phyloP scores from a whole-genome alignment of 2,797 vertebrate species.

The Urocyon cinereoargenteus region DNA sequence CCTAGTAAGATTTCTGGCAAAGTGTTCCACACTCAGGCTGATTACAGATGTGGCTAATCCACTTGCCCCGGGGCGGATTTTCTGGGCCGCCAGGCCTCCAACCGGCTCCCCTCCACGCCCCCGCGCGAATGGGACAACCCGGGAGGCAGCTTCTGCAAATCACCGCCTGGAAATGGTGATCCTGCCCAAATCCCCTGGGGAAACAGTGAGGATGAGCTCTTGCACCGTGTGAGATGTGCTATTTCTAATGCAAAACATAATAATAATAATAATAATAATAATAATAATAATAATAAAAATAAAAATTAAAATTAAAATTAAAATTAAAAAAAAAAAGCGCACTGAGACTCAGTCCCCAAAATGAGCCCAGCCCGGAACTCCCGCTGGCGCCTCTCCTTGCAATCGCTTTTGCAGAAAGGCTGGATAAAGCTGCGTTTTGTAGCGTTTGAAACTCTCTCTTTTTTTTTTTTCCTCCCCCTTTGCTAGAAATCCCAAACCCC shows the following conservation, averaged over 20 bases:
- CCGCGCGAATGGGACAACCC: not conserved
- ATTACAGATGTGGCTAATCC: not conserved
- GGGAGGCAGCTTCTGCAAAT: not conserved
- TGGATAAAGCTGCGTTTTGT: not conserved
- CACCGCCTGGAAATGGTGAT: not conserved
- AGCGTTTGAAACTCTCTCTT: not conserved
- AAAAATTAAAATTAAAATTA: no score
- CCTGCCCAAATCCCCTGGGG: not conserved
- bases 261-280: no score
- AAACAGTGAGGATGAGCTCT: not conserved
- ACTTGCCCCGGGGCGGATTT: not conserved
- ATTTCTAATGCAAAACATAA: not conserved
- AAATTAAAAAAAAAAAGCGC: not conserved
- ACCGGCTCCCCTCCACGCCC: not conserved
- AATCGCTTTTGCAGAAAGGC: not conserved
- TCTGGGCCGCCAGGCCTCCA: not conserved
- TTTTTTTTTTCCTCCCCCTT: not conserved
- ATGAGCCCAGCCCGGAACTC: not conserved
- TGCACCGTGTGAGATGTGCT: rapidly evolving
- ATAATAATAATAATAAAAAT: not conserved
- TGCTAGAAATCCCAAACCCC: not conserved
- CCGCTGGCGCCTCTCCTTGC: not conserved
- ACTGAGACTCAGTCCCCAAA: not conserved
- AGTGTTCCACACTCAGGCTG: not conserved
- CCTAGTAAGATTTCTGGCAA: not conserved